Conservation (phyloP, 2,113 vertebrate species). For the Perca flavescens region DNA sequence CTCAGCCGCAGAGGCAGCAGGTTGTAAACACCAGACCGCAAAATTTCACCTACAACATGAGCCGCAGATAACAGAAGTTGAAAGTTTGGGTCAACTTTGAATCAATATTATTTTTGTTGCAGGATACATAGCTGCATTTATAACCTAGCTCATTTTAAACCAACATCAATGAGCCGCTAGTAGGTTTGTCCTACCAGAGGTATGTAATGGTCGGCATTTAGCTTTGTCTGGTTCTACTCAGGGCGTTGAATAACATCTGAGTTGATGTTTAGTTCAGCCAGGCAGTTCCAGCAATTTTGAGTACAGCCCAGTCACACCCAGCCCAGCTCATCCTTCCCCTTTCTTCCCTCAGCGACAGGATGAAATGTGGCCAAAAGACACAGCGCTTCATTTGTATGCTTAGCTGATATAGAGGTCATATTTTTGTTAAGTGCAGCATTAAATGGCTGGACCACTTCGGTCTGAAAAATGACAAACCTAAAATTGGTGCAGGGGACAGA, state of each 20-base stretch:
- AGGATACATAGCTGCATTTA: constrained; percentile 22
- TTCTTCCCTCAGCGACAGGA: constrained; percentile 15
- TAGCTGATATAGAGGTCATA: constrained; percentile 58
- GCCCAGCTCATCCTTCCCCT: constrained; percentile 22
- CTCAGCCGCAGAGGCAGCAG: constrained; percentile 39
- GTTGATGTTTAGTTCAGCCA: constrained; percentile 31
- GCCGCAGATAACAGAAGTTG: constrained; percentile 24
- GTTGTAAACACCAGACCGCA: constrained; percentile 46
- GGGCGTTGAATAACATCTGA: constrained; percentile 46
- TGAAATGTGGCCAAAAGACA: constrained; percentile 47
- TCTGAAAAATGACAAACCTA: constrained; percentile 42
- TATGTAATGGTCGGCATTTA: constrained; percentile 10
- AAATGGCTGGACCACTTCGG: constrained; percentile 31
- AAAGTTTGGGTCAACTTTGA: constrained; percentile 25
- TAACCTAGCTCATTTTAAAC: constrained; percentile 19
- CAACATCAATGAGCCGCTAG: constrained; percentile 21
- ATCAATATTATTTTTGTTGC: constrained; percentile 48
- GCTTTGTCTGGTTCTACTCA: constrained; percentile 34
- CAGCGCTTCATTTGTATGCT: constrained; percentile 59
- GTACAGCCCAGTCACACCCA: constrained; percentile 33
- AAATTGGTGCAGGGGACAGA: constrained; percentile 58
- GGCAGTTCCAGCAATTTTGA: constrained; percentile 46
- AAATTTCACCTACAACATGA: constrained; percentile 36
- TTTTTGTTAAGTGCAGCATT: constrained; percentile 50
- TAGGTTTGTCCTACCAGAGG: background rate